A percentile compares a stretch with the other conserved stretches of the same genome.
Evolutionary conservation across 2,113 vertebrate genomes (phyloP).

Genomic region (Saiga tatarica): DNA sequence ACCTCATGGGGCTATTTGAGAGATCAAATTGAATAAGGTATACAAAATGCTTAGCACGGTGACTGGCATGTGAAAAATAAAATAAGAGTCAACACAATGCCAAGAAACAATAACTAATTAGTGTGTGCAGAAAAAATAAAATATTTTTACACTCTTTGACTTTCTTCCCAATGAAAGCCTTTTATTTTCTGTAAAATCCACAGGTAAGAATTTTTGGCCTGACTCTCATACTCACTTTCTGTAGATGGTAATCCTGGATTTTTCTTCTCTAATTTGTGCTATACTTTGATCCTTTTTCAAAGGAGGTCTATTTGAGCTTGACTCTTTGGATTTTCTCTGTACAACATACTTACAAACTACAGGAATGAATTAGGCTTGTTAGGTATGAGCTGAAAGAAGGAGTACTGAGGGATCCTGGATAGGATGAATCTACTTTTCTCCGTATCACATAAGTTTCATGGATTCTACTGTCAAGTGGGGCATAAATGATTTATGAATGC

Average conservation of each 20-base stretch:
- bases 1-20: background rate
- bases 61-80: background rate
- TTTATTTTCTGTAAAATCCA: background rate
- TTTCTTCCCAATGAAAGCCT: background rate
- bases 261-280: conserved; percentile 49
- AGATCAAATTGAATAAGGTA: background rate
- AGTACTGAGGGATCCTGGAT: background rate
- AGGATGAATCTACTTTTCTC: background rate
- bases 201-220: background rate
- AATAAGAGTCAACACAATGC: background rate
- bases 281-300: conserved; percentile 33
- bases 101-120: background rate
- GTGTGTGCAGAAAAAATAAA: background rate
- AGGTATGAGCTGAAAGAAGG: background rate
- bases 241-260: background rate
- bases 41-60: background rate
- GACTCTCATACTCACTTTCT: background rate
- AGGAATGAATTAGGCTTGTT: conserved; percentile 45
- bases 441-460: conserved; percentile 9
- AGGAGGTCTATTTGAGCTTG: conserved; percentile 14
- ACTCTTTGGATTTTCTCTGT: conserved; percentile 8
- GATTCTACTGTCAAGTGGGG: background rate
- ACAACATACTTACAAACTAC: background rate
- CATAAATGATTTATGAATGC: conserved; percentile 62
- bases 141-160: background rate